Evolutionary conservation across 2,113 vertebrate genomes (phyloP).

Genomic region (Oreochromis spilurus): DNA sequence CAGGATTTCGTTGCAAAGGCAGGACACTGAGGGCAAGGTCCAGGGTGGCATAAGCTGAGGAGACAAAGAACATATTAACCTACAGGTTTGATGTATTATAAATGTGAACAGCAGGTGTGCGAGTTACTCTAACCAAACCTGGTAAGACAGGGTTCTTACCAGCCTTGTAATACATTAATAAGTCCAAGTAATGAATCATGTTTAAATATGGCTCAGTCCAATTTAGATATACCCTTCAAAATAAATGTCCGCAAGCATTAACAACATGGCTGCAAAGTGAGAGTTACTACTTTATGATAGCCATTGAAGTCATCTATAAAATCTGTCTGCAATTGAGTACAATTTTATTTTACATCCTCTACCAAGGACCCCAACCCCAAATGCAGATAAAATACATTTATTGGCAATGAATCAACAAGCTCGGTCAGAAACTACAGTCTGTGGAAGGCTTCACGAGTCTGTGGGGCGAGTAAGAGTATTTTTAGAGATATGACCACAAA

Average conservation of each 20-base stretch:
- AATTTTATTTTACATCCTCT: not conserved
- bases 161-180: not conserved
- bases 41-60: constrained; percentile 90
- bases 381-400: not conserved
- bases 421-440: not conserved
- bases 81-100: not conserved
- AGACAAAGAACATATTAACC: not conserved
- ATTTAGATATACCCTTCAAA: not conserved
- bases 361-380: not conserved
- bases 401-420: not conserved
- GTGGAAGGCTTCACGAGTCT: not conserved
- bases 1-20: constrained; percentile 91
- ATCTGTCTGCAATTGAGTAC: not conserved
- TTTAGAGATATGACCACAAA: not conserved
- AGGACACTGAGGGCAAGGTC: constrained; percentile 94
- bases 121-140: not conserved
- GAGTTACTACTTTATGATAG: not conserved
- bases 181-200: not conserved
- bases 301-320: not conserved
- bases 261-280: not conserved
- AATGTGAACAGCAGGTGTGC: not conserved
- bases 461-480: not conserved
- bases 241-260: not conserved
- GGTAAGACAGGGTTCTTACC: not conserved
- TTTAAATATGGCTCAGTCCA: not conserved